Base-by-base conservation (phyloP, 1,140 invertebrate species). In the Brachionus plicatilis region DNA sequence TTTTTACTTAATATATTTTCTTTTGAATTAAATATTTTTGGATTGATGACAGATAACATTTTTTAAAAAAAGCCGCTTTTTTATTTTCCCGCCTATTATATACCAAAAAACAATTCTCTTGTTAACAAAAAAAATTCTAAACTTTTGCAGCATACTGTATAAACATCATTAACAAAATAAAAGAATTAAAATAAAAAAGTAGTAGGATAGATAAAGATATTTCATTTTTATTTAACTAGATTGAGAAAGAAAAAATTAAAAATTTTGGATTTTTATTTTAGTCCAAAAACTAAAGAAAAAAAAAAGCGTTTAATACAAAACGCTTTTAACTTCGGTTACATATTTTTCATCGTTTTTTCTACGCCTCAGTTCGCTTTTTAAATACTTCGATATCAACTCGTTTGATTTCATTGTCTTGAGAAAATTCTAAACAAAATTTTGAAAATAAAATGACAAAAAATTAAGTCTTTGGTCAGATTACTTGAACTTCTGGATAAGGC, bases 401-500 rank as follows among this genome's bases (percentile, higher is more conserved):
- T 65, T 82, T 11, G 79, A 60, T 82, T 65, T 82, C 79, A 82
- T 82, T 8, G 24, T 29, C 20, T 82, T 68, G 2, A 68, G 60
- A n/a, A 82, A 82, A 29, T 82, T 82, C 79, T 82, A 45, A 37
- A 47, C 6, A 75, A 75, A 37, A 37, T 37, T 6, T 66, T 33
- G 1, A 60, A 66, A 65, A 41, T 33, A 45, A 65, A 56, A 20
- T 17, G 11, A 11, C 24, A 37, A 47, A 11, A 53, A 53, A 33
- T 41, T 17, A 53, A 7, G 20, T 53, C 53, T 11, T 41, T 1
- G 1, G 27, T 17, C 11, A 76, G 24, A 20, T 65, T 65, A 82
- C 79, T 65, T 82, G 33, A 82, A 82, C 17, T 82, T 82, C 53
- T 82, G 79, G 79, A 65, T 65, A 82, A 4, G 53, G 53, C n/a